Percentiles rank a stretch among this genome's conserved stretches.
phyloP scores from a whole-genome alignment of 2,797 vertebrate genomes.

The Cuculus canorus region DNA sequence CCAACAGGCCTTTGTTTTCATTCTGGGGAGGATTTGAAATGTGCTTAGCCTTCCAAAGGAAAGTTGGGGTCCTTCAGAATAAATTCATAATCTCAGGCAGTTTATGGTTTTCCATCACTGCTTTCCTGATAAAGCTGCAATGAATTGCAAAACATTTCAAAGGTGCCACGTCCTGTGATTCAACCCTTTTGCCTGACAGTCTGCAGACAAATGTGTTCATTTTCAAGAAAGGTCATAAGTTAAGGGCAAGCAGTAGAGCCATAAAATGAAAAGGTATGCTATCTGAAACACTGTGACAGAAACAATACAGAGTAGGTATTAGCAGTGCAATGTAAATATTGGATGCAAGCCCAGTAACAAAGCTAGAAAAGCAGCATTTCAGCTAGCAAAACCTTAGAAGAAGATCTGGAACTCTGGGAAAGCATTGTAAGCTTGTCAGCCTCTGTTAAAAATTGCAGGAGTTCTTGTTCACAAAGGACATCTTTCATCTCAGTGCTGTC shows the following conservation, averaged over 20 bases:
- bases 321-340: background rate
- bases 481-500: constrained; percentile 53
- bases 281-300: background rate
- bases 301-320: background rate
- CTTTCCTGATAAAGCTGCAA: background rate
- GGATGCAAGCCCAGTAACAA: background rate
- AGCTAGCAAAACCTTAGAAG: background rate
- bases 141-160: background rate
- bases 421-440: background rate
- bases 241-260: constrained; percentile 52
- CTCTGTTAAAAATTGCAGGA: constrained; percentile 39
- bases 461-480: constrained; percentile 11
- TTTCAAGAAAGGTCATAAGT: constrained; percentile 57
- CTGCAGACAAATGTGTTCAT: constrained; percentile 13
- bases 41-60: background rate
- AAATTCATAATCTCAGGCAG: background rate
- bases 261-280: constrained; percentile 35
- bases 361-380: background rate
- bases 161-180: background rate
- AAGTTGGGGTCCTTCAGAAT: background rate
- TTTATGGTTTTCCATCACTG: constrained; percentile 20
- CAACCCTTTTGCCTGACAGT: background rate
- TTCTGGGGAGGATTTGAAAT: background rate
- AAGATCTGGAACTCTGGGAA: background rate
- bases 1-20: background rate